Evolutionary conservation across 2,113 vertebrate genomes (phyloP), one percentile per base, ranked within the genome.

Genomic region (Copsychus sechellarum): DNA sequence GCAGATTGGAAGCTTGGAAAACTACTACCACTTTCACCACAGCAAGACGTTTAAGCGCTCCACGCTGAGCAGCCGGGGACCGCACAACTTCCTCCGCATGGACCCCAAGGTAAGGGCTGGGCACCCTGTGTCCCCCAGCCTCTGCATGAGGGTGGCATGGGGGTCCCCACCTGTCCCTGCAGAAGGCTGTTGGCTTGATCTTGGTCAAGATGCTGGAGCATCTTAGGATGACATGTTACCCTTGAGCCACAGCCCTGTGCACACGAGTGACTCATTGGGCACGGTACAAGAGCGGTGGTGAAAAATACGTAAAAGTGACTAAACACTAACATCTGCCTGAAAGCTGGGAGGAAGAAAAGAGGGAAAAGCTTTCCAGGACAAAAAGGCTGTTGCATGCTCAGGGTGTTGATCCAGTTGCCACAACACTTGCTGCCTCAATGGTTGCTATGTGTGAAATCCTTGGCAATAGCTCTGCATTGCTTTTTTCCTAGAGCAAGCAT

Each of bases 1-100:
- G n/a, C 86, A 99, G 99, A 99, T 99, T 28, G 99, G 99, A 73
- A 98, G 93, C 95, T 96, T 99, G 97, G 98, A 99, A 57, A 95
- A 99, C 85, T 98, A 99, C 87, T 99, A 99, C 91, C 99, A 99
- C 96, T 99, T 99, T 82, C 98, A 99, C 96, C 99, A 99, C 91
- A 98, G 98, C 97, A 98, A 97, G 94, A 99, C 99, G 0, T 98
- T 99, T 6, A 99, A 98, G 74, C 98, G 99, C 92, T 99, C 99
- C 0, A 98, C 98, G 0, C 96, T 98, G 86, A 97, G 98, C 83
- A 98, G 98, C 73, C 97, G 97, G 78, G 99, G 99, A 12, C 97
- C 97, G 0, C 99, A 99, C 98, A 98, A 94, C 94, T 99, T 99
- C 94, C 98, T 99, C 82, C 98, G 98, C 62, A 98, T 99, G 99